Base-by-base conservation (phyloP, 2,113 vertebrate genomes). In the Odocoileus virginianus region DNA sequence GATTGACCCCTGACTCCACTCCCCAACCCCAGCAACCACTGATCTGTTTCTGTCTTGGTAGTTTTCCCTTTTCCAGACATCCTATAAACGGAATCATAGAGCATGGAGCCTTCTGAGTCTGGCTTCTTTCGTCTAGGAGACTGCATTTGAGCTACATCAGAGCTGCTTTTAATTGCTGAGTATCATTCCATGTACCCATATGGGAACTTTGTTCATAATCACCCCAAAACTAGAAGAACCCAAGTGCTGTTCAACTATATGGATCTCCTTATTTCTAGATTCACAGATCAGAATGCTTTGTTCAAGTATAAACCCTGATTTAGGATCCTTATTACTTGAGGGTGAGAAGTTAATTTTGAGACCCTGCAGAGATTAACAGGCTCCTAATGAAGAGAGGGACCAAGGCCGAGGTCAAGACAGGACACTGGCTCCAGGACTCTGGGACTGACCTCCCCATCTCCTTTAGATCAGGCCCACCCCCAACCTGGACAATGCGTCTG, bases 1-100 rank as follows among this genome's bases (percentile, higher is more conserved):
- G 6, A 30, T 55, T 0, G 0, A 6, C 9, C 5, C 21, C 25
- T 3, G 2, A 3, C 13, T 5, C 1, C 0, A 55, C 50, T 14
- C 30, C 17, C 67, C 6, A 4, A 45, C 12, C 13, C n/a, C 28
- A 25, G 50, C 8, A 17, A 23, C 52, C 30, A 12, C 3, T 16
- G 12, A 47, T 74, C 40, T 64, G 50, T 47, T 55, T 85, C 28
- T 67, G 55, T 23, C 28, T 28, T 10, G 50, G 5, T 7, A 27
- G 79, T 40, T 45, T 58, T 64, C 28, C 57, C 71, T 94, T 60
- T 67, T 71, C 64, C 55, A 91, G 50, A 33, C 28, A 60, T 45
- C 28, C 55, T 36, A 0, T 1, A 45, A 28, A 28, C 1, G 21
- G 47, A n/a, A 30, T 76, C 28, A 2, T 16, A 45, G 11, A 76